Base-by-base conservation (phyloP, 2,113 vertebrate species). In the Aramus guarauna region DNA sequence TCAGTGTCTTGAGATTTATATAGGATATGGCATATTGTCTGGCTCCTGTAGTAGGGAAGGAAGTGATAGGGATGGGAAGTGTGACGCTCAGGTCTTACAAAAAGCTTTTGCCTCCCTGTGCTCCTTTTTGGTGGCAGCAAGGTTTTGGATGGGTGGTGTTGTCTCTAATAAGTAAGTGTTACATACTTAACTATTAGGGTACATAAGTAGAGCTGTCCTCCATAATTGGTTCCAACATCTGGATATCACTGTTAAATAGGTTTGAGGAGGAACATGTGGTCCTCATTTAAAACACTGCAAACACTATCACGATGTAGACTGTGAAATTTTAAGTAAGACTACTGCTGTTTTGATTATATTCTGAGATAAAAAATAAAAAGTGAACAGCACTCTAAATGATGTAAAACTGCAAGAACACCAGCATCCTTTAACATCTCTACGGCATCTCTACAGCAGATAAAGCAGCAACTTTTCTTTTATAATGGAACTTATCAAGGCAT, bases 161-260 rank as follows among this genome's bases (percentile, higher is more conserved):
- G 53, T 80, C 55, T 71, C 41, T 90, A 96, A 59, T 72, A 90
- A 75, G 34, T 88, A 78, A 92, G 29, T 73, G 67, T 77, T 90
- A 86, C 55, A 26, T 43, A 74, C 72, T 94, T 85, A 80, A 66
- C 90, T 82, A n/a, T 90, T 96, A 78, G 47, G 77, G 82, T 77
- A 88, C 88, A 45, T 9, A 36, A 62, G 83, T 79, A 88, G 88
- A 97, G 26, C 90, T 97, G 91, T 95, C 95, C 77, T 96, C 88
- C 55, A 60, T 82, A 95, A 96, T 94, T 96, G 94, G 84, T 96
- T 96, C 87, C 82, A 97, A 98, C 97, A 97, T 98, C 98, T 98
- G 97, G 96, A 94, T 96, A 95, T 69, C 94, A 91, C 87, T 91
- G 82, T 92, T 97, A 94, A 97, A 60, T 74, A 95, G 53, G 43